These are phyloP conservation scores for Eristalis pertinax DNA, from an alignment of 2,888 invertebrate species.

Conservation along the genomic window DNA sequence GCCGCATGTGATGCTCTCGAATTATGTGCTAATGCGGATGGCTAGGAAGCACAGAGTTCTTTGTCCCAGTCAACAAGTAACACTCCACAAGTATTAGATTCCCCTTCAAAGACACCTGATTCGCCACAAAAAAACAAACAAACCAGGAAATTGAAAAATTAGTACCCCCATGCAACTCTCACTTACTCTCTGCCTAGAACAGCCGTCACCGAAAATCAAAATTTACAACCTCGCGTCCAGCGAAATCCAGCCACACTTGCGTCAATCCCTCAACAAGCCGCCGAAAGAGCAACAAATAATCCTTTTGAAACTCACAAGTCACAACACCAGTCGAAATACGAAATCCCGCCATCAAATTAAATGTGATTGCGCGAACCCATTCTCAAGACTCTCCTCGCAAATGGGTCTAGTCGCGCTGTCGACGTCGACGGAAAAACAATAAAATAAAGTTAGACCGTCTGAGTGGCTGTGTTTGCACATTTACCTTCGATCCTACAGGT, in stretches of 20 bases:
- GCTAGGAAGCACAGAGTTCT: no score
- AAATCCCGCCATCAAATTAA: constrained; percentile 47
- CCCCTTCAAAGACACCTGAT: no score
- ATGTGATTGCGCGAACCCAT: constrained; percentile 56
- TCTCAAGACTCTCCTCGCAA: constrained; percentile 29
- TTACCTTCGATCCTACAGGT: constrained; percentile 68
- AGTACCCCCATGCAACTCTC: background rate
- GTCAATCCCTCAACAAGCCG: background rate
- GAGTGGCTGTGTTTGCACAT: constrained; percentile 70
- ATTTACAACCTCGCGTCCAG: background rate
- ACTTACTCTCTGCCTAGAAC: no score
- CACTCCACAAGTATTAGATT: no score
- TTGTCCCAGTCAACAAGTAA: no score
- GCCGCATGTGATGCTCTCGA: no score
- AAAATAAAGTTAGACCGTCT: constrained; percentile 59
- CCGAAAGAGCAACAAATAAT: background rate
- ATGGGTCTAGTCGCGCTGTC: constrained; percentile 65
- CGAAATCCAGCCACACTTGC: background rate
- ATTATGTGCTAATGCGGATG: no score
- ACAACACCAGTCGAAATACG: constrained; percentile 36
- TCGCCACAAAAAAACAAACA: no score
- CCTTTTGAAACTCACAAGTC: background rate
- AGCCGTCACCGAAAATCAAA: background rate
- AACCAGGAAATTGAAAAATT: background rate
- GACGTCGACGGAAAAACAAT: constrained; percentile 46